Percentiles rank a stretch among this genome's conserved stretches.
phyloP scores from a whole-genome alignment of 2,113 vertebrate species.

The Chinchilla lanigera region DNA sequence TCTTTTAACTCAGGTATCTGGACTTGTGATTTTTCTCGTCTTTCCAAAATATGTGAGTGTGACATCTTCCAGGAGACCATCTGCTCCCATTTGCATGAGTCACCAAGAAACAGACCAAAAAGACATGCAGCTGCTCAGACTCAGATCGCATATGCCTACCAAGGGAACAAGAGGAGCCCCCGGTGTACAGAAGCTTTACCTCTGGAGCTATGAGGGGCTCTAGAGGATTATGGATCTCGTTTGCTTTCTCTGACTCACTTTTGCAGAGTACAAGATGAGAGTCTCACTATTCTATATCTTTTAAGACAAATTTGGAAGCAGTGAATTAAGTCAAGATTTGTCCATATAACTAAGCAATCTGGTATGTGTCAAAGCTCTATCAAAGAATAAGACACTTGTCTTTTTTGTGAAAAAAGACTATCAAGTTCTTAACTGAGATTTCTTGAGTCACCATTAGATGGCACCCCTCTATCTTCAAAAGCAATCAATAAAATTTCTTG shows the following conservation, averaged over 20 bases:
- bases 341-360: not conserved
- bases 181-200: not conserved
- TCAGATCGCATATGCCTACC: not conserved
- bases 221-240: not conserved
- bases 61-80: not conserved
- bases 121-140: not conserved
- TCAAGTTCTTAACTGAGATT: not conserved
- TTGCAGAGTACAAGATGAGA: not conserved
- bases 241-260: not conserved
- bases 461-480: conserved; percentile 51
- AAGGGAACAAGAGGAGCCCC: not conserved
- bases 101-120: not conserved
- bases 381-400: not conserved
- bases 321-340: not conserved
- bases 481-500: not conserved
- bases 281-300: not conserved
- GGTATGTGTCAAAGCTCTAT: not conserved
- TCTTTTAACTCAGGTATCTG: not conserved
- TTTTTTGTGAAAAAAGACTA: not conserved
- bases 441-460: conserved; percentile 53
- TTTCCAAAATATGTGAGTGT: not conserved
- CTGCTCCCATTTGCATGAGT: not conserved
- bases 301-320: not conserved
- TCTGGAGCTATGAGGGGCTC: not conserved
- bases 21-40: not conserved